phyloP scores from a whole-genome alignment of 1,140 invertebrate species.

The Arion vulgaris region DNA sequence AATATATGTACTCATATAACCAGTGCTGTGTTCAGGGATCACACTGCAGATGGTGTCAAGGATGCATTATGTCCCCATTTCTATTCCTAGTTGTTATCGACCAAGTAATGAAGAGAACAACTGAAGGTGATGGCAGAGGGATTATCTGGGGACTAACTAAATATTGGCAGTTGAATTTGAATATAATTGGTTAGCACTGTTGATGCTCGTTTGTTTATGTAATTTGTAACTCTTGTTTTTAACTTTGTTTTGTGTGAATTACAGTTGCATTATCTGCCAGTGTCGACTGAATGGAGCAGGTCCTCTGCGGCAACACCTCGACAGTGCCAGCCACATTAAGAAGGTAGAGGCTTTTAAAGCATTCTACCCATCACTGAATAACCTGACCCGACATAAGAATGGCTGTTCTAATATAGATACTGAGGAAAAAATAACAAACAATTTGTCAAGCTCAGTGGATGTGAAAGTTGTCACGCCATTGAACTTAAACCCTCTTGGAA shows the following conservation, averaged over 20 bases:
- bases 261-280: conserved; percentile 46
- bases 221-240: no score
- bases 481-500: conserved; percentile 38
- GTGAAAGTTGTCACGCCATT: conserved; percentile 39
- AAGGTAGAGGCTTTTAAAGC: conserved; percentile 31
- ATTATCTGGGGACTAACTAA: no score
- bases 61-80: no score
- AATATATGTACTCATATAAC: no score
- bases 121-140: no score
- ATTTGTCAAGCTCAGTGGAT: conserved; percentile 33
- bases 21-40: no score
- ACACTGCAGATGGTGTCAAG: no score
- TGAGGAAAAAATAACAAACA: conserved; percentile 21
- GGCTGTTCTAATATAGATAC: background rate
- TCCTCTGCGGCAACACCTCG: conserved; percentile 45
- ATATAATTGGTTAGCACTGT: no score
- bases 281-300: conserved; percentile 48
- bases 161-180: no score
- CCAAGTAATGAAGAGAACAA: no score
- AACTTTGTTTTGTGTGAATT: background rate
- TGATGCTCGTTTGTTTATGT: no score
- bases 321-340: conserved; percentile 41
- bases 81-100: no score
- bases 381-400: background rate
- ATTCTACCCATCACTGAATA: background rate